A percentile compares a stretch with the other conserved stretches of the same genome.
Evolutionary conservation across 2,113 vertebrate genomes (phyloP).

Genomic region (Lamprologus sp.): DNA sequence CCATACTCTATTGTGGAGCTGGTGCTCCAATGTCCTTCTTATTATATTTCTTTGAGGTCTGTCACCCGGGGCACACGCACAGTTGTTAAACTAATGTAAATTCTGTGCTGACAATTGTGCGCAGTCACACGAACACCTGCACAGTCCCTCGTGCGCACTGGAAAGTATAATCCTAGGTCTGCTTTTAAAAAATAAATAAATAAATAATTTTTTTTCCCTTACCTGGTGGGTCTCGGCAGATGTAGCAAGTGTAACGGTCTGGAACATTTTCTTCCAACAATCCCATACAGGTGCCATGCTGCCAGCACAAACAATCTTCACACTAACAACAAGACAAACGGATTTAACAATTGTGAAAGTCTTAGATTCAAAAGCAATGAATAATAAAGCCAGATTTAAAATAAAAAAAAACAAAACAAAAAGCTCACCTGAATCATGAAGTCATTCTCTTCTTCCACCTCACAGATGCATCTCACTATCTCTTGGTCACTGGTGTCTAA

Average conservation of each 20-base stretch:
- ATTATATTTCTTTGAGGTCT: neutral
- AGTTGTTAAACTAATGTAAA: neutral
- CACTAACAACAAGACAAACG: constrained; percentile 69
- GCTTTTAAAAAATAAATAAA: neutral
- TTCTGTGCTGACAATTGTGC: neutral
- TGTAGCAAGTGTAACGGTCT: constrained; percentile 90
- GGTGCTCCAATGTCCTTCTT: accelerated
- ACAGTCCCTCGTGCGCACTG: accelerated
- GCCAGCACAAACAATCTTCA: constrained; percentile 97
- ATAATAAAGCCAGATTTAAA: accelerated
- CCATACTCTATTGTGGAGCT: neutral
- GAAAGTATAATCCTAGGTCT: neutral
- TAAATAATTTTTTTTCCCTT: neutral
- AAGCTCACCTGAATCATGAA: constrained; percentile 94
- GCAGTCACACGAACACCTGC: neutral
- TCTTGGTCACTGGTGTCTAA: constrained; percentile 77
- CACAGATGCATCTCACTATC: constrained; percentile 91
- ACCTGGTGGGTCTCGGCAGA: constrained; percentile 97
- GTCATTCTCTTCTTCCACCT: constrained; percentile 94
- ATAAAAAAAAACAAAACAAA: neutral
- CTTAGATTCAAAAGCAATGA: neutral
- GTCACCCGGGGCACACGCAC: accelerated
- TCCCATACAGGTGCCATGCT: constrained; percentile 97
- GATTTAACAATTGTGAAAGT: neutral
- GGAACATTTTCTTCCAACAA: constrained; percentile 94